Base-by-base conservation (phyloP, 2,797 vertebrate species). In the Phrynocephalus guinanensis region DNA sequence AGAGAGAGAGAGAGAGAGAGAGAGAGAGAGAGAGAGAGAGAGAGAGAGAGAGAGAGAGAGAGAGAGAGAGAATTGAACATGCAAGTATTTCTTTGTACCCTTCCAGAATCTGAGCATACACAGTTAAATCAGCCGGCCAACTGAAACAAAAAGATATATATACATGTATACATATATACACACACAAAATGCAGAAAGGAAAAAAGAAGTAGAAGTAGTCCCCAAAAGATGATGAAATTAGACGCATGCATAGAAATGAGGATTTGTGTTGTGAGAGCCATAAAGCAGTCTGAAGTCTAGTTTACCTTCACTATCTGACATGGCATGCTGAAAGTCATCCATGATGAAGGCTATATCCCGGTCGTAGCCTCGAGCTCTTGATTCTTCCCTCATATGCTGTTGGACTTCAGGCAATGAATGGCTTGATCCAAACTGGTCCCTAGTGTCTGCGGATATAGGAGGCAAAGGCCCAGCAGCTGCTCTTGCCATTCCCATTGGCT, bases 271-370 rank as follows among this genome's bases (percentile, higher is more conserved):
- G 96, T 96, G 93, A 94, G 96, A 96, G 92, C 95, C 96, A 95
- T 96, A 97, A 94, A 97, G 95, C 93, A 97, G 96, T 96, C 93
- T 97, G 93, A 97, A 95, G 95, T 95, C 97, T 97, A 96, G 97
- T 97, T 99, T 99, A 99, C 99, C 99, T 99, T 99, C 99, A 88
- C 99, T 99, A 97, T 99, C 99, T 93, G 99, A 99, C 99, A 99
- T 99, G 96, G 99, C 99, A 94, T 99, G 99, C 94, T 99, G 99
- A 96, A 99, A 98, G 96, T 99, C 99, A 95, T 99, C 99, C 98
- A 99, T 99, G 96, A 99, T 98, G 97, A 99, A 99, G 89, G 98
- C 98, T 94, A 99, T 98, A 94, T 99, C 99, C 94, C 99, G 98
- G 96, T 99, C 99, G 92, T 99, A 99, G 91, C 98, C 98, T 82